Evolutionary conservation across 1,140 invertebrate genomes (phyloP).

Genomic region (Drosophila watanabei): DNA sequence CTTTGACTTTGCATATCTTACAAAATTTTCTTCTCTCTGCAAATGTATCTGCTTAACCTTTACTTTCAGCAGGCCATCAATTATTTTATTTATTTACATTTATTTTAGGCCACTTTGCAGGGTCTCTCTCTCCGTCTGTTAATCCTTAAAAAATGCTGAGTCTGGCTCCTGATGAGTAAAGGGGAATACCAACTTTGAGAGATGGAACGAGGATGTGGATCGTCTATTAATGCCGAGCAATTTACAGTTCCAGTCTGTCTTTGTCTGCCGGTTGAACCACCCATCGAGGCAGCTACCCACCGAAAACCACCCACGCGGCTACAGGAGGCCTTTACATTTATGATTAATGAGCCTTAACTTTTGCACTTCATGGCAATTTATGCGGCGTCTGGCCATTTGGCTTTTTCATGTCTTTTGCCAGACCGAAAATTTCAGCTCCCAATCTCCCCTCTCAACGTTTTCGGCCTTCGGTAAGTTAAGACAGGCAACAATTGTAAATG

Average conservation of each 20-base stretch:
- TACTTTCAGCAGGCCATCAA: constrained; percentile 20
- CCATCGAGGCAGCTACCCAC: constrained; percentile 13
- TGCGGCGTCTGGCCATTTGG: constrained; percentile 66
- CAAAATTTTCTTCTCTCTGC: constrained; percentile 11
- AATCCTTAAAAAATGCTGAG: constrained; percentile 44
- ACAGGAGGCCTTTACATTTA: constrained; percentile 67
- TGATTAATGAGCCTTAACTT: constrained; percentile 84
- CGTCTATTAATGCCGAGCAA: constrained; percentile 71
- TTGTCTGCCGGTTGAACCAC: constrained; percentile 51
- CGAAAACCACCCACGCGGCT: constrained; percentile 27
- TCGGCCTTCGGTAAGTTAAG: constrained; percentile 65
- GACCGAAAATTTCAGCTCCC: constrained; percentile 46
- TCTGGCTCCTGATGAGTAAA: constrained; percentile 19
- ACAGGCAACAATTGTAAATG: constrained; percentile 82
- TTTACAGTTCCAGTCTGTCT: constrained; percentile 72
- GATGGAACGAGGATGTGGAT: neutral
- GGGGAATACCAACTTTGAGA: neutral
- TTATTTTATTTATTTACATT: constrained; percentile 45
- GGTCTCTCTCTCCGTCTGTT: constrained; percentile 1
- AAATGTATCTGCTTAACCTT: constrained; percentile 33
- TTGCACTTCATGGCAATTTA: constrained; percentile 81
- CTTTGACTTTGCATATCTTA: neutral
- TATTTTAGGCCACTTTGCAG: constrained; percentile 31
- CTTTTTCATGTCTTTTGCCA: constrained; percentile 60
- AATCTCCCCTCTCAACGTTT: neutral